Percentiles rank a stretch among this genome's conserved stretches.
phyloP scores from a whole-genome alignment of 2,113 vertebrate genomes.

The Ariopsis seemanni region DNA sequence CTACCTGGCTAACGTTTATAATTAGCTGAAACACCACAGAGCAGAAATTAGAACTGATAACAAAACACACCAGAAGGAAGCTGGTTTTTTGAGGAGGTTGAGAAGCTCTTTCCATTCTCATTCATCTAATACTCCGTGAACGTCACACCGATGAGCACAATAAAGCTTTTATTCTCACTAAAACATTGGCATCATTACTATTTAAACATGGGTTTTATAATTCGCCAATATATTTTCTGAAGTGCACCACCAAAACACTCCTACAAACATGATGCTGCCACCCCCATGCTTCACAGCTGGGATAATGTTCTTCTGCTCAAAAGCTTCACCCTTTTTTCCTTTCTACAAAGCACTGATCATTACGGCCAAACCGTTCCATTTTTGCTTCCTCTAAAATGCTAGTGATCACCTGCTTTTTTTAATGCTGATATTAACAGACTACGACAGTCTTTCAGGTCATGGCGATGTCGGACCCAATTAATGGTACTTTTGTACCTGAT shows the following conservation, averaged over 20 bases:
- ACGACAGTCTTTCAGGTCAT: background rate
- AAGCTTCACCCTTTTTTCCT: background rate
- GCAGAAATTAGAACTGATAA: background rate
- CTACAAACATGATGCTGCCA: background rate
- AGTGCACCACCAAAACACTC: background rate
- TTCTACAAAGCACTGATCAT: background rate
- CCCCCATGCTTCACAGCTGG: background rate
- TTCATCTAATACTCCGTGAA: background rate
- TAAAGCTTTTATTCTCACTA: background rate
- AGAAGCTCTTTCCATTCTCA: no score
- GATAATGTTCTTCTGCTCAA: background rate
- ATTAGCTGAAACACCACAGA: background rate
- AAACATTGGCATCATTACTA: background rate
- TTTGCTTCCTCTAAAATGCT: background rate
- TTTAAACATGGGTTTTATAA: background rate
- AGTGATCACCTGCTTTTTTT: background rate
- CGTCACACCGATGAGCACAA: background rate
- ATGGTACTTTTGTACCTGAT: no score
- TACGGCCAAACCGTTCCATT: background rate
- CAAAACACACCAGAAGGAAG: background rate
- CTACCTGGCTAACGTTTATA: background rate
- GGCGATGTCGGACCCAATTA: background rate
- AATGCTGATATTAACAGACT: no score
- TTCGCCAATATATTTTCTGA: background rate
- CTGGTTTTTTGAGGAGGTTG: background rate